phyloP scores from a whole-genome alignment of 2,797 vertebrate genomes.

The Antennarius maculatus region DNA sequence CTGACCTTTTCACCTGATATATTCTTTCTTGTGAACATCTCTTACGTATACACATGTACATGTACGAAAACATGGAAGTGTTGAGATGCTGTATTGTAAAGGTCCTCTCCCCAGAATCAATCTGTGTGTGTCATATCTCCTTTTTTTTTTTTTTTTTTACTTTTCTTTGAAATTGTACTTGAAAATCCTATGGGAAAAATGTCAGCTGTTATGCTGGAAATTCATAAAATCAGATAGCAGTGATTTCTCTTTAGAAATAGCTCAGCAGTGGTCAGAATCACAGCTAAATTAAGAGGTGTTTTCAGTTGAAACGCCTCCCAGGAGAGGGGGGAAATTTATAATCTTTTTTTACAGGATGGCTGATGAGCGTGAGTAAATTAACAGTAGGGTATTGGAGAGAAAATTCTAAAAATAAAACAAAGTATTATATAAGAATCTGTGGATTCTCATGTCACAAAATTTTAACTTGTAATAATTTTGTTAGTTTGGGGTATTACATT shows the following conservation, averaged over 20 bases:
- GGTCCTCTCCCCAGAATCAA: conserved; percentile 12
- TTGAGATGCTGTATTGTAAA: conserved; percentile 2
- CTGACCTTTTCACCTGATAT: conserved; percentile 9
- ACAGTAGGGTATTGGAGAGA: too few relatives aligned
- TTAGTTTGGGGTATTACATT: too few relatives aligned
- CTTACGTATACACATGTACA: background rate
- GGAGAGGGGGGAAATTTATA: too few relatives aligned
- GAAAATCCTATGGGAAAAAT: conserved; percentile 40
- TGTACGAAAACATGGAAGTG: background rate
- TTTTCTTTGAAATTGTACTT: conserved; percentile 49
- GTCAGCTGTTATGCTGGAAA: conserved; percentile 41
- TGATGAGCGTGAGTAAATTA: too few relatives aligned
- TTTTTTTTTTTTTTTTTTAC: conserved; percentile 34
- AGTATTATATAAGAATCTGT: too few relatives aligned
- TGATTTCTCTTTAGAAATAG: conserved; percentile 37
- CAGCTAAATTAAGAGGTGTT: conserved; percentile 14
- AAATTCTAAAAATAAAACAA: too few relatives aligned
- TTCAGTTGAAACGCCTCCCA: conserved; percentile 3
- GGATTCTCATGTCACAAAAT: too few relatives aligned
- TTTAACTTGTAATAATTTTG: too few relatives aligned
- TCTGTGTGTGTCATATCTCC: conserved; percentile 24
- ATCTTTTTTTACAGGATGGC: too few relatives aligned
- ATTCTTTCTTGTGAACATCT: background rate
- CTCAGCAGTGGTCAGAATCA: conserved; percentile 37
- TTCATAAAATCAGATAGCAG: conserved; percentile 42